Evolutionary conservation across 2,113 vertebrate species (phyloP).

Genomic region (Festucalex cinctus): DNA sequence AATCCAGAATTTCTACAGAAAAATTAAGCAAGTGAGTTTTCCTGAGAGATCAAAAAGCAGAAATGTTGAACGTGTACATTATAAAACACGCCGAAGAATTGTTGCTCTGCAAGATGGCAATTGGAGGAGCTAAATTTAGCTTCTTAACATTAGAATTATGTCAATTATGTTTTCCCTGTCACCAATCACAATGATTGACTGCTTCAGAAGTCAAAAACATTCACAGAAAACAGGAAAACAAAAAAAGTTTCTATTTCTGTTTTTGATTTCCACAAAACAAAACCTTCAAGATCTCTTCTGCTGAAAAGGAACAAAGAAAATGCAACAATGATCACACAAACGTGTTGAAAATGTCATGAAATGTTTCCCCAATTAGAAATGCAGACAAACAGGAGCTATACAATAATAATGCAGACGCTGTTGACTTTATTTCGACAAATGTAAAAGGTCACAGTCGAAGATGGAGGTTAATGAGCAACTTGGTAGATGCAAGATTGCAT

Average conservation of each 20-base stretch:
- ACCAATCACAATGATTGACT: conserved; percentile 9
- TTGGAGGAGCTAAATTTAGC: conserved; percentile 36
- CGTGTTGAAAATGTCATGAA: conserved; percentile 8
- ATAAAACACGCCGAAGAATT: not conserved
- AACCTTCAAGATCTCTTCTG: not conserved
- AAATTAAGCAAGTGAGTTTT: not conserved
- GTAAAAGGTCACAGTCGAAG: conserved; percentile 51
- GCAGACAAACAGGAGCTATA: conserved; percentile 9
- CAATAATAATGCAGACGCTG: conserved; percentile 19
- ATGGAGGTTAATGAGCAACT: conserved; percentile 48
- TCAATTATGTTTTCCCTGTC: conserved; percentile 31
- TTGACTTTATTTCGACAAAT: conserved; percentile 34
- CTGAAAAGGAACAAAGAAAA: not conserved
- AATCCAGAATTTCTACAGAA: not conserved
- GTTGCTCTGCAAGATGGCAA: conserved; percentile 31
- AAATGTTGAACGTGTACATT: not conserved
- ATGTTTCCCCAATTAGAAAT: not conserved
- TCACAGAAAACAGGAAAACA: conserved; percentile 10
- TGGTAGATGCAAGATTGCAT: conserved; percentile 25
- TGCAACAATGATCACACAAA: not conserved
- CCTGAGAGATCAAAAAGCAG: not conserved
- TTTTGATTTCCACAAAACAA: not conserved
- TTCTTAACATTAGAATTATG: conserved; percentile 33
- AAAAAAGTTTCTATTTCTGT: not conserved
- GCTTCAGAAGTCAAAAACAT: conserved; percentile 12